Evolutionary conservation across 2,888 invertebrate genomes (phyloP).

Genomic region (Ceraclea dissimilis): DNA sequence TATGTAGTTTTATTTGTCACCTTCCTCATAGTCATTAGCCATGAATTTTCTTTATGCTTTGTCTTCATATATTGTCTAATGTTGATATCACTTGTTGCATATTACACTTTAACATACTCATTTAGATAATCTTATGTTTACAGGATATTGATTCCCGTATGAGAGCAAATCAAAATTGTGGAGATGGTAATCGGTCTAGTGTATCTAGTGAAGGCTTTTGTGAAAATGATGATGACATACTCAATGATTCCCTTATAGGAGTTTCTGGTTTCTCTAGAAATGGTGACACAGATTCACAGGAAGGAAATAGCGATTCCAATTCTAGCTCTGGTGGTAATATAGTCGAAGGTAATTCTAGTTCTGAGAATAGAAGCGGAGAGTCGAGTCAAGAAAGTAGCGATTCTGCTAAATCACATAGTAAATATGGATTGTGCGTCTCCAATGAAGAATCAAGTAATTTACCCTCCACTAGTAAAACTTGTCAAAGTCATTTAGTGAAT

Average conservation of each 20-base stretch:
- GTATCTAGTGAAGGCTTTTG: slow-evolving; percentile 96
- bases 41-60: too few relatives aligned
- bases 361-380: slow-evolving; percentile 43
- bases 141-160: slow-evolving; percentile 19
- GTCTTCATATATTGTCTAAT: too few relatives aligned
- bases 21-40: too few relatives aligned
- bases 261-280: slow-evolving; percentile 40
- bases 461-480: slow-evolving; percentile 30
- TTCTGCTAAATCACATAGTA: slow-evolving; percentile 10
- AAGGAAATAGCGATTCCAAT: slow-evolving; percentile 55
- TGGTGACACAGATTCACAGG: slow-evolving; percentile 56
- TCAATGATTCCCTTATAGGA: slow-evolving; percentile 40
- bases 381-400: slow-evolving; percentile 33
- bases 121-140: slow-evolving; percentile 1
- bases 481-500: slow-evolving; percentile 27
- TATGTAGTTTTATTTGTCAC: too few relatives aligned
- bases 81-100: too few relatives aligned
- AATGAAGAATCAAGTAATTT: slow-evolving; percentile 37
- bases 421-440: slow-evolving; percentile 36
- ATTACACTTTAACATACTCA: neutral
- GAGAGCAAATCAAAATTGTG: slow-evolving; percentile 27
- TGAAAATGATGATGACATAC: slow-evolving; percentile 80
- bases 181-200: slow-evolving; percentile 82
- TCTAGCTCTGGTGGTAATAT: slow-evolving; percentile 31
- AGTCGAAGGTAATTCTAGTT: slow-evolving; percentile 39